Evolutionary conservation across 2,113 vertebrate genomes (phyloP).

Genomic region (Pionites leucogaster): DNA sequence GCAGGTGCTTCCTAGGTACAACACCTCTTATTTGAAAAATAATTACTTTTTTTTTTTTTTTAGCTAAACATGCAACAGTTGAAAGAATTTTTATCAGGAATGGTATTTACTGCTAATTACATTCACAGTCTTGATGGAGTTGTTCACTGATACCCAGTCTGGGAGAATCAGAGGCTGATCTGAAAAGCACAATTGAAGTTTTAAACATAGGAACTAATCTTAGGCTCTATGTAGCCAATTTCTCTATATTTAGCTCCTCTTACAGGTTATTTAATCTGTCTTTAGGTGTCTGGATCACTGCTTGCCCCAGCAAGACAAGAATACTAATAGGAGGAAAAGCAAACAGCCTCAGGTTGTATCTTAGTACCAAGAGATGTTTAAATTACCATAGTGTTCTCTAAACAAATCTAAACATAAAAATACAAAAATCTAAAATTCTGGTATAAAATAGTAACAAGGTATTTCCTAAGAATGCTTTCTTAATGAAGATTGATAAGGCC

Average conservation of each 20-base stretch:
- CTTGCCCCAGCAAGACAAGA: slow-evolving; percentile 19
- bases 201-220: slow-evolving; percentile 3
- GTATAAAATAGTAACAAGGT: neutral
- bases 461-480: neutral
- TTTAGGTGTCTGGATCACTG: slow-evolving; percentile 5
- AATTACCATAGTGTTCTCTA: neutral
- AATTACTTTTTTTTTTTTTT: neutral
- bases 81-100: neutral
- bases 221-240: neutral
- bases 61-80: neutral
- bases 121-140: neutral
- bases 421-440: neutral
- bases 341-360: slow-evolving; percentile 1
- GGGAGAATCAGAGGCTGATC: neutral
- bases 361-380: neutral
- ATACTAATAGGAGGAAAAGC: slow-evolving; percentile 4
- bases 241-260: slow-evolving; percentile 19
- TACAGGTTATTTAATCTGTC: neutral
- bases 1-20: neutral
- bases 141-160: neutral
- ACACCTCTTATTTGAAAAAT: neutral
- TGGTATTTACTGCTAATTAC: neutral
- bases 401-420: neutral
- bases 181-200: neutral
- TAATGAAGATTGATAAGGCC: neutral